Conservation (phyloP, 1,140 invertebrate genomes). For the Andrena cerasifolii region DNA sequence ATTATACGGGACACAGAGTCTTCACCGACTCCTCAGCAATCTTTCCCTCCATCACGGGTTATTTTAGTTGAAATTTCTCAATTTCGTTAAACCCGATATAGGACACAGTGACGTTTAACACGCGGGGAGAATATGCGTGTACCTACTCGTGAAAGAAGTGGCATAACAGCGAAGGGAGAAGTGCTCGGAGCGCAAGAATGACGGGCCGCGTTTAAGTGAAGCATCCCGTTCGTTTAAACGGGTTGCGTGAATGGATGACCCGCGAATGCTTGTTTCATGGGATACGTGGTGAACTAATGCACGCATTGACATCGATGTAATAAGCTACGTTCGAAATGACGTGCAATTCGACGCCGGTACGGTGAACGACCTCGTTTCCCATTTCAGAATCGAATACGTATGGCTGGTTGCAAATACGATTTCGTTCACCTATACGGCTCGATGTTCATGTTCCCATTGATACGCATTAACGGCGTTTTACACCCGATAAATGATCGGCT, state of each 20-base stretch:
- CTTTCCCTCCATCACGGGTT: too few species aligned
- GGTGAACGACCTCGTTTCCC: neutral
- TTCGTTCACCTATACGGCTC: neutral
- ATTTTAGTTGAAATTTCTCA: too few species aligned
- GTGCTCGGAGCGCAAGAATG: neutral
- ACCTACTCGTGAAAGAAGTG: neutral
- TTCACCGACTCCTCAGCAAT: too few species aligned
- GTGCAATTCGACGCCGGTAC: neutral
- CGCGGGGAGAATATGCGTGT: neutral
- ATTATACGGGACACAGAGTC: constrained; percentile 7
- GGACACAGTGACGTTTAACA: too few species aligned
- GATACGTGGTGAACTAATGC: neutral
- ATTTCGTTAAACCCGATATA: too few species aligned
- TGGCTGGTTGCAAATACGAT: neutral
- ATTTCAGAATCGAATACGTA: constrained; percentile 7
- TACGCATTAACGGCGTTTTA: neutral
- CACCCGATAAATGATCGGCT: neutral
- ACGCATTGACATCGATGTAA: neutral
- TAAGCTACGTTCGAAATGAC: neutral
- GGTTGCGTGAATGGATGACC: neutral
- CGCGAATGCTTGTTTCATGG: neutral
- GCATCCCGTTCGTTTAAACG: constrained; percentile 5
- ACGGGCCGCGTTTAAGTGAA: constrained; percentile 10
- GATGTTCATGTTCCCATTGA: neutral
- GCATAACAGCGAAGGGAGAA: neutral